Evolutionary conservation across 2,113 vertebrate genomes (phyloP).

Genomic region (Meleagris gallopavo): DNA sequence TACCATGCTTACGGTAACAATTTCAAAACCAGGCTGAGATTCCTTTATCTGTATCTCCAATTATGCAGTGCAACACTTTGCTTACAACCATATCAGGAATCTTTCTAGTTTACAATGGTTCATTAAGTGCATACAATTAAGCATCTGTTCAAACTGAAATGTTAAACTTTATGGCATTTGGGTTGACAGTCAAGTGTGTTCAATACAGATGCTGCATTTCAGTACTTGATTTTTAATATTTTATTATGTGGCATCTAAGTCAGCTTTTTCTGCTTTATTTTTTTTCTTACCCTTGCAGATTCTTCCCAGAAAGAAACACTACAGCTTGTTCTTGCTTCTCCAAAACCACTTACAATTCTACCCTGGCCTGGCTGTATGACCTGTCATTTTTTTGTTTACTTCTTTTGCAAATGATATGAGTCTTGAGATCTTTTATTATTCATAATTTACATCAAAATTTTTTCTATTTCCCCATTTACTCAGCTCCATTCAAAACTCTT

Average conservation of each 20-base stretch:
- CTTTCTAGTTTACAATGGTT: slow-evolving; percentile 56
- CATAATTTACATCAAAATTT: neutral
- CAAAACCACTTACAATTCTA: neutral
- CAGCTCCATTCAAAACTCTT: slow-evolving; percentile 32
- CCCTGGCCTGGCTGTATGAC: neutral
- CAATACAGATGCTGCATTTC: slow-evolving; percentile 41
- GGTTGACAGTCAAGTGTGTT: slow-evolving; percentile 48
- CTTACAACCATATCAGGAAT: slow-evolving; percentile 50
- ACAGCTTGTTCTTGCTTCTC: neutral
- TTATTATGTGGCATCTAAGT: neutral
- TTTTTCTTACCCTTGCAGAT: neutral
- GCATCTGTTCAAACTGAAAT: slow-evolving; percentile 73
- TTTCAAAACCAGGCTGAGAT: neutral
- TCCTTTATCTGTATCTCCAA: neutral
- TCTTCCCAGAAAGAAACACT: neutral
- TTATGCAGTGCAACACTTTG: slow-evolving; percentile 21
- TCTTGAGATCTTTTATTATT: slow-evolving; percentile 15
- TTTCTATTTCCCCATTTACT: slow-evolving; percentile 2
- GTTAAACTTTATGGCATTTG: slow-evolving; percentile 65
- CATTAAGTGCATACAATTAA: slow-evolving; percentile 71
- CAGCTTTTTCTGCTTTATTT: neutral
- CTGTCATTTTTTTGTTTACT: neutral
- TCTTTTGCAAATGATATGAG: slow-evolving; percentile 16
- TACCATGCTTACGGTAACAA: neutral
- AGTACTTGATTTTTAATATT: slow-evolving; percentile 35